These are phyloP conservation scores for Thomomys bottae DNA, from an alignment of 2,113 vertebrate genomes.

Conservation along the genomic window DNA sequence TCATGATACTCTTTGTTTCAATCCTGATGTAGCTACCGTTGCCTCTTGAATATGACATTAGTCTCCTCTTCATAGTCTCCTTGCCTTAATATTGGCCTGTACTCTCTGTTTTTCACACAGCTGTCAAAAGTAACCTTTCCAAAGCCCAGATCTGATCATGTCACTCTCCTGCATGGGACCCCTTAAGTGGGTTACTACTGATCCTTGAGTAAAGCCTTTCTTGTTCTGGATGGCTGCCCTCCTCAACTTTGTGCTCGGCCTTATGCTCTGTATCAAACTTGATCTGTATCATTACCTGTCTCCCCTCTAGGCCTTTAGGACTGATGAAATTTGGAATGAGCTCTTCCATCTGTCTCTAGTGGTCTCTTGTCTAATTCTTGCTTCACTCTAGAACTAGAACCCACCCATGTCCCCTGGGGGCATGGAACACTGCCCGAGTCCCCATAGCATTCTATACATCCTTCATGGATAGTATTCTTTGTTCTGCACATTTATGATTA, in stretches of 20 bases:
- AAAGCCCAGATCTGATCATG: neutral
- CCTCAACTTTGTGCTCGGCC: neutral
- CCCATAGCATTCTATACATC: neutral
- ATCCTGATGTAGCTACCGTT: neutral
- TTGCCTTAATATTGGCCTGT: neutral
- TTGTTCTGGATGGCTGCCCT: neutral
- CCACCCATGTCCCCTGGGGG: neutral
- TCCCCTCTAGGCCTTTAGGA: neutral
- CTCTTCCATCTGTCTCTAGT: neutral
- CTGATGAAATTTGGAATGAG: neutral
- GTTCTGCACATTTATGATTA: neutral
- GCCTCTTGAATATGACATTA: neutral
- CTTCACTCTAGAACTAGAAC: conserved; percentile 8
- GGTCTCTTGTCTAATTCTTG: neutral
- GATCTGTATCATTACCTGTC: neutral
- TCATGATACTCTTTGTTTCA: too few species aligned
- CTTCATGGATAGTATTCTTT: neutral
- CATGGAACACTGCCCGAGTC: neutral
- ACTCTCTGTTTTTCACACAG: neutral
- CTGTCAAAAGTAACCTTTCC: neutral
- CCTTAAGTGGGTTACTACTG: neutral
- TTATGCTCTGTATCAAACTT: neutral
- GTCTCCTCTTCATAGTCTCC: neutral
- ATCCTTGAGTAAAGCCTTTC: conserved; percentile 2
- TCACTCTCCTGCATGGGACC: neutral